Percentiles rank a stretch among this genome's conserved stretches.
These are phyloP conservation scores for Rhipidura dahli DNA, from an alignment of 2,113 vertebrate species.

Conservation along the genomic window DNA sequence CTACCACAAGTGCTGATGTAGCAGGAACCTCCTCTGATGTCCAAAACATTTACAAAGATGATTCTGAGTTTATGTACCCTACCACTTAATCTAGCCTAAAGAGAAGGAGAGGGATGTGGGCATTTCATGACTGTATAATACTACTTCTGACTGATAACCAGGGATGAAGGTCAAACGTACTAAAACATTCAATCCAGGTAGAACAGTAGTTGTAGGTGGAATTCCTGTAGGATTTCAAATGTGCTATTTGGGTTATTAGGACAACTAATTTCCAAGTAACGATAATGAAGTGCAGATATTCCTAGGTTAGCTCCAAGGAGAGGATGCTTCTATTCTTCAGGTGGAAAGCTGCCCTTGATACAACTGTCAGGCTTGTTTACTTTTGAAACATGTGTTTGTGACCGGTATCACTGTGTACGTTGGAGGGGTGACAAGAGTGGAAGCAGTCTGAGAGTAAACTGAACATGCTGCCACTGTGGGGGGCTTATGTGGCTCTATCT, in stretches of 20 bases:
- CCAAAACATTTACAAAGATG: background rate
- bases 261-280: background rate
- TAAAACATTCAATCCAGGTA: background rate
- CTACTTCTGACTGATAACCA: background rate
- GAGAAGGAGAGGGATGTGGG: background rate
- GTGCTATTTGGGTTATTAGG: background rate
- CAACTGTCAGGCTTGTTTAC: background rate
- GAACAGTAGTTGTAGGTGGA: background rate
- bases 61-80: background rate
- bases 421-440: background rate
- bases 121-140: background rate
- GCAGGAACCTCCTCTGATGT: background rate
- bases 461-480: background rate
- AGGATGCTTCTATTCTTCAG: background rate
- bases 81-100: background rate
- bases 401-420: background rate
- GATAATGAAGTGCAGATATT: background rate
- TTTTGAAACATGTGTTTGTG: background rate
- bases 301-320: background rate
- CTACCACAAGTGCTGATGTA: background rate
- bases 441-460: background rate
- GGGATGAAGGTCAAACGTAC: background rate
- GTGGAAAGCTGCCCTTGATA: background rate
- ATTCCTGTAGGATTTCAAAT: slow-evolving; percentile 32
- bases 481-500: background rate